phyloP scores from a whole-genome alignment of 2,888 invertebrate species.

The Syrista parreyssii region DNA sequence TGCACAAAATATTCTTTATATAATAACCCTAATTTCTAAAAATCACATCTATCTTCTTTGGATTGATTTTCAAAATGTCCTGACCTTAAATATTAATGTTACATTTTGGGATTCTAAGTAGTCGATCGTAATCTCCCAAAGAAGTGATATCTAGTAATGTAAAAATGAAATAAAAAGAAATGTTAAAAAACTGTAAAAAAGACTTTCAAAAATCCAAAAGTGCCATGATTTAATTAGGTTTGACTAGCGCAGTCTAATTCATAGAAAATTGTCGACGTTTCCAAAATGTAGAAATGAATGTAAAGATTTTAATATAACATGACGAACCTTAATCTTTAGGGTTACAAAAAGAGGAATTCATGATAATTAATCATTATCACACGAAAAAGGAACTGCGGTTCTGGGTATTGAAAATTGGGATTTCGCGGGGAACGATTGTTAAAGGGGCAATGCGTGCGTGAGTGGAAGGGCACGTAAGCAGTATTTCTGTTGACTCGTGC shows the following conservation, averaged over 20 bases:
- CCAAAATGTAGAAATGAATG: neutral
- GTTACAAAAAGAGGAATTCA: neutral
- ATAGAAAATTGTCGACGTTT: neutral
- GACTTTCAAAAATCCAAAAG: neutral
- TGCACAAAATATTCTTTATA: neutral
- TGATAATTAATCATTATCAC: neutral
- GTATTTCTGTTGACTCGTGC: constrained; percentile 45
- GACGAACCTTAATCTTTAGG: neutral
- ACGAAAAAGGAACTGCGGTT: neutral
- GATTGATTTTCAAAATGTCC: neutral
- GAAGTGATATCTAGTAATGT: neutral
- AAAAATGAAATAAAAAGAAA: neutral
- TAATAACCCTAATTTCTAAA: neutral
- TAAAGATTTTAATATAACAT: neutral
- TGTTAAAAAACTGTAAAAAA: neutral
- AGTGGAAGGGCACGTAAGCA: constrained; percentile 15
- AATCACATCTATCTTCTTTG: neutral
- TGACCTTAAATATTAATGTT: neutral
- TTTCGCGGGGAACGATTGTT: neutral
- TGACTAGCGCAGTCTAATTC: neutral
- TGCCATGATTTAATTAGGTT: neutral
- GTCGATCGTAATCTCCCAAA: neutral
- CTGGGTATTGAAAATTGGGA: neutral
- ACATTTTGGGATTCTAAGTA: neutral
- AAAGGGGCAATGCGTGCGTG: constrained; percentile 15